phyloP scores from a whole-genome alignment of 2,113 vertebrate genomes.

The Lasiurus borealis region DNA sequence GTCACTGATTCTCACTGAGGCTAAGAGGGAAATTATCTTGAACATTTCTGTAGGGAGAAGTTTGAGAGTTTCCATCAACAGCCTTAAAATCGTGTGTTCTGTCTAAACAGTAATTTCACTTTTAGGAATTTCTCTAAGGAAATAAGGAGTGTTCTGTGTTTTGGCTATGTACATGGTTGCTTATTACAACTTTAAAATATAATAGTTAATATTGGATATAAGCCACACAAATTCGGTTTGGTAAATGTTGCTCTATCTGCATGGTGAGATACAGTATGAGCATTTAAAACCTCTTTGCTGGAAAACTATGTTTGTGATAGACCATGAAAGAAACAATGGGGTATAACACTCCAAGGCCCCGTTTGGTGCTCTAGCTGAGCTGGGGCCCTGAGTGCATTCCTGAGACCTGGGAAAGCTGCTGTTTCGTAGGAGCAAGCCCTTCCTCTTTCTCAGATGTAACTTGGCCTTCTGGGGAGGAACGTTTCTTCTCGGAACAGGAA shows the following conservation, averaged over 20 bases:
- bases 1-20: not conserved
- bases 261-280: fast-evolving
- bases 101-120: not conserved
- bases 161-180: not conserved
- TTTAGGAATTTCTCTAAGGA: not conserved
- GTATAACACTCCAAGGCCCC: fast-evolving
- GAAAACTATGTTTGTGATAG: not conserved
- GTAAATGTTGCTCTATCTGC: not conserved
- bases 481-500: not conserved
- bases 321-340: not conserved
- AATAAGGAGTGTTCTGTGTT: not conserved
- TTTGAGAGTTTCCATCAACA: not conserved
- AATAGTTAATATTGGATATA: not conserved
- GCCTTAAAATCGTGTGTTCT: not conserved
- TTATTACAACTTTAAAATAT: not conserved
- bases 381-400: not conserved
- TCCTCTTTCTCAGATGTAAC: not conserved
- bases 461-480: not conserved
- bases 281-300: not conserved
- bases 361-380: not conserved
- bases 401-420: not conserved
- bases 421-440: not conserved
- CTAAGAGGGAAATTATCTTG: not conserved
- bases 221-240: not conserved
- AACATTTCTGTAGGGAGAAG: not conserved